These are phyloP conservation scores for Leptobrachium ailaonicum DNA, from an alignment of 2,113 vertebrate genomes.

Conservation along the genomic window DNA sequence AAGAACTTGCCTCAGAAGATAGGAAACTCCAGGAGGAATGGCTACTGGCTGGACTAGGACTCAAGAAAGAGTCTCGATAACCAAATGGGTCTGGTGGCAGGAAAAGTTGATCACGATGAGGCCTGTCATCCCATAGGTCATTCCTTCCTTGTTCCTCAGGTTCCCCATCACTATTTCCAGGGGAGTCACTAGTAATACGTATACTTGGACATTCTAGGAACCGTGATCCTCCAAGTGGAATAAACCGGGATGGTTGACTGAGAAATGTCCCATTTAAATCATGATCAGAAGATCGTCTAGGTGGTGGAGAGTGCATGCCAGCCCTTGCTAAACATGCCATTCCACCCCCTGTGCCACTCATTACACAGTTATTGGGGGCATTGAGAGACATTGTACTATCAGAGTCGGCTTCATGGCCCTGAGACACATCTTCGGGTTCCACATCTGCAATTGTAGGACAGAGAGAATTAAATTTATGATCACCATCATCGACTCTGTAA, in stretches of 20 bases:
- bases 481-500: background rate
- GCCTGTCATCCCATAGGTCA: constrained; percentile 69
- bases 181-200: constrained; percentile 91
- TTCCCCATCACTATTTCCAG: constrained; percentile 55
- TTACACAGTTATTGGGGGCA: constrained; percentile 6
- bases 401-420: constrained; percentile 57
- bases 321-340: constrained; percentile 67
- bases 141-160: constrained; percentile 53
- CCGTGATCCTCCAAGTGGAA: constrained; percentile 75
- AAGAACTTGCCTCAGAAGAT: constrained; percentile 79
- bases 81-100: constrained; percentile 80
- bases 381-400: constrained; percentile 58
- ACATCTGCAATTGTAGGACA: constrained; percentile 54
- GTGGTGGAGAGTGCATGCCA: constrained; percentile 90
- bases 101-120: constrained; percentile 77
- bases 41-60: constrained; percentile 86
- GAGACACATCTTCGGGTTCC: constrained; percentile 59
- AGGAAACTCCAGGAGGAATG: constrained; percentile 85
- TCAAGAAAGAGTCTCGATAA: constrained; percentile 86
- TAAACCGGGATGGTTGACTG: constrained; percentile 83
- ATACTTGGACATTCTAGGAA: constrained; percentile 90
- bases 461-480: background rate
- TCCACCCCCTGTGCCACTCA: constrained; percentile 31
- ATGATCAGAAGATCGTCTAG: constrained; percentile 72
- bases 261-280: constrained; percentile 84